Evolutionary conservation across 2,113 vertebrate species (phyloP).

Genomic region (Campylorhamphus procurvoides): DNA sequence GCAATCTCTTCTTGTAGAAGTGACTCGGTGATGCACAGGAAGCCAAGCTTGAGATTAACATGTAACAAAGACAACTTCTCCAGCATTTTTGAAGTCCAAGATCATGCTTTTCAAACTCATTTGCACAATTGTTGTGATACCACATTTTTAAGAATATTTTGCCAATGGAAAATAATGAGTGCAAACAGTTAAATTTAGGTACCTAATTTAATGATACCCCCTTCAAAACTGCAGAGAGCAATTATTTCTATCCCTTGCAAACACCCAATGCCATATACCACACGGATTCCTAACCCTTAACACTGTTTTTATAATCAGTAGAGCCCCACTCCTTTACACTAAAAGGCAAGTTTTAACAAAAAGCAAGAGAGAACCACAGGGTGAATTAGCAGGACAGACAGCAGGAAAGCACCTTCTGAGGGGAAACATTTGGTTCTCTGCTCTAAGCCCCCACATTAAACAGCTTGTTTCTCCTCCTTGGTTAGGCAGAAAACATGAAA

Average conservation of each 20-base stretch:
- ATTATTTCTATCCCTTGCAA: neutral
- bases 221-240: neutral
- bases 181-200: neutral
- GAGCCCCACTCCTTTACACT: neutral
- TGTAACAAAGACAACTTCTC: neutral
- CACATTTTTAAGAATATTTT: neutral
- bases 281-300: neutral
- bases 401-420: neutral
- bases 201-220: neutral
- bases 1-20: neutral
- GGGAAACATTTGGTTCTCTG: neutral
- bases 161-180: neutral
- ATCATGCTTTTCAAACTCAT: neutral
- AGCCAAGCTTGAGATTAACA: neutral
- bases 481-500: neutral
- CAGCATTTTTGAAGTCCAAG: neutral
- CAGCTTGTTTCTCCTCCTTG: neutral
- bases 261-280: neutral
- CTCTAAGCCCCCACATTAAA: neutral
- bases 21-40: neutral
- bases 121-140: neutral
- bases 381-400: neutral
- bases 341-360: neutral
- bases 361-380: accelerated
- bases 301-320: neutral